phyloP scores from a whole-genome alignment of 1,140 invertebrate species.

The Lasaia peninsularis region DNA sequence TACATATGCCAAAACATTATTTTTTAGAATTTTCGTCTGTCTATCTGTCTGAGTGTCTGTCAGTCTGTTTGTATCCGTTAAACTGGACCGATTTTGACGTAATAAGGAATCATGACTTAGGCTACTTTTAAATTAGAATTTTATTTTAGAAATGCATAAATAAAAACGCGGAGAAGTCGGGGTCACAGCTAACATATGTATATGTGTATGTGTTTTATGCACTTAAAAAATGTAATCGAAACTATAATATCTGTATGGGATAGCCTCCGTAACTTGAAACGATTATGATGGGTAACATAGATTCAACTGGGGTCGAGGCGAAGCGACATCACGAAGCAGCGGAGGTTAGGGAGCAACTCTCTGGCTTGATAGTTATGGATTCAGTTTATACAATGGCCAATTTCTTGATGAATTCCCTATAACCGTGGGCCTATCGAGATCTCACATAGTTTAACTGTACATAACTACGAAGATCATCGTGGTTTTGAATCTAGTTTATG shows the following conservation, averaged over 20 bases:
- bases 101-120: no score
- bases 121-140: no score
- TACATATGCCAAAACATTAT: no score
- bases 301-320: conserved; percentile 59
- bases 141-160: no score
- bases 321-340: conserved; percentile 64
- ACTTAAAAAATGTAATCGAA: background rate
- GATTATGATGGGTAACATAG: conserved; percentile 70
- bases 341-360: conserved; percentile 60
- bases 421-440: conserved; percentile 20
- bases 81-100: no score
- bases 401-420: conserved; percentile 46
- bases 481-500: conserved; percentile 10
- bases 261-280: conserved; percentile 67
- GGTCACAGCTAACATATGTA: no score
- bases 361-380: conserved; percentile 58
- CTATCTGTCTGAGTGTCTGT: no score
- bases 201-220: no score
- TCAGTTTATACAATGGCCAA: conserved; percentile 66
- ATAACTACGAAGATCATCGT: conserved; percentile 8
- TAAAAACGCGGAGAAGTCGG: no score
- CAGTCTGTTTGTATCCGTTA: no score
- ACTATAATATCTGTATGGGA: conserved; percentile 29
- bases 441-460: conserved; percentile 18
- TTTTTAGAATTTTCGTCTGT: no score